Conservation (phyloP, 1,140 invertebrate species). For the Achroia grisella region DNA sequence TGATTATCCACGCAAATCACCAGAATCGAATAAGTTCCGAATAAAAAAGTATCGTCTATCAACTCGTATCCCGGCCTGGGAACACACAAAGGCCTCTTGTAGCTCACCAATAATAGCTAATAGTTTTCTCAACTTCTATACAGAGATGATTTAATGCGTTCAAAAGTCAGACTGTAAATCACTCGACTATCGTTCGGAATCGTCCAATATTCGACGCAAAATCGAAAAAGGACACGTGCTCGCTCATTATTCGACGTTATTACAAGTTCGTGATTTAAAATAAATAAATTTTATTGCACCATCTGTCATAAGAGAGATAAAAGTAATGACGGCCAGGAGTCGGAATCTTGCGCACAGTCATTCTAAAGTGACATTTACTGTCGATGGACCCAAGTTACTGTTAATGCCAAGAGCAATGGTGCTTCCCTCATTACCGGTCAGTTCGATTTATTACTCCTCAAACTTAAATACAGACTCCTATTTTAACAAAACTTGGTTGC, state of each 20-base stretch:
- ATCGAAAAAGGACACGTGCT: slow-evolving; percentile 52
- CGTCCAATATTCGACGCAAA: slow-evolving; percentile 35
- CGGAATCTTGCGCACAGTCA: slow-evolving; percentile 26
- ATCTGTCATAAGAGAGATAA: slow-evolving; percentile 63
- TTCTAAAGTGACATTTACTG: slow-evolving; percentile 58
- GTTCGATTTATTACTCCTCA: slow-evolving; percentile 45
- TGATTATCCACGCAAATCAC: slow-evolving; percentile 34
- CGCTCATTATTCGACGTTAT: slow-evolving; percentile 55
- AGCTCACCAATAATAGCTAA: slow-evolving; percentile 65
- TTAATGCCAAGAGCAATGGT: slow-evolving; percentile 33
- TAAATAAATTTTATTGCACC: slow-evolving; percentile 65
- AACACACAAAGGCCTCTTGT: slow-evolving; percentile 42
- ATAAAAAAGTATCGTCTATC: slow-evolving; percentile 31
- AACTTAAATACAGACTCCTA: slow-evolving; percentile 24
- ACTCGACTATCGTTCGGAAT: slow-evolving; percentile 42
- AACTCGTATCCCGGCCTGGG: slow-evolving; percentile 6
- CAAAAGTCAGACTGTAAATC: slow-evolving; percentile 65
- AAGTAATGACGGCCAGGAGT: slow-evolving; percentile 53
- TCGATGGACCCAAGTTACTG: slow-evolving; percentile 49
- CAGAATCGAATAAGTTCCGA: slow-evolving; percentile 30
- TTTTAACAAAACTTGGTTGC: too few relatives aligned
- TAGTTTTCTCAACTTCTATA: slow-evolving; percentile 65
- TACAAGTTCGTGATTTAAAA: slow-evolving; percentile 50
- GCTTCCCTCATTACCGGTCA: slow-evolving; percentile 47
- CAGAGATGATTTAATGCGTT: slow-evolving; percentile 63